Base-by-base conservation (phyloP, 1,140 invertebrate genomes). In the Drosophila oshimai region DNA sequence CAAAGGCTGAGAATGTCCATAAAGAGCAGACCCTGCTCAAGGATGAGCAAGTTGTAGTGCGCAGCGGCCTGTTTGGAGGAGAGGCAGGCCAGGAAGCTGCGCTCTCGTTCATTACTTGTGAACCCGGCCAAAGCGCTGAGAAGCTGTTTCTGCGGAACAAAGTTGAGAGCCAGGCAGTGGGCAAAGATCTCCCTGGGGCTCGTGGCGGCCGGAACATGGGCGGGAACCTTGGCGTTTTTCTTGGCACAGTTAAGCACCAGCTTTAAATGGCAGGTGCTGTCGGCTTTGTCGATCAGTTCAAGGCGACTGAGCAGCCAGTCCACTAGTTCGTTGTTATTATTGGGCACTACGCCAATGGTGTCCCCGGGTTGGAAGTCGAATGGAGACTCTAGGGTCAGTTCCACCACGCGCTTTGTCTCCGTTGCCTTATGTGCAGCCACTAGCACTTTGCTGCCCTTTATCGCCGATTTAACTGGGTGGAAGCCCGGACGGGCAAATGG, bases 1-100 rank as follows among this genome's bases (percentile, higher is more conserved):
- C 95, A 95, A 73, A 93, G 91, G 36, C 92, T 75, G 4, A 98
- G 91, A 45, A 97, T 81, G 86, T 96, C 94, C 5, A 95, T 58
- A 20, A 96, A 88, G 39, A 92, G 17, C 0, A 90, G 3, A 0
- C 87, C 79, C 6, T 47, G 55, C 7, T 88, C 71, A 4, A 90
- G 45, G 4, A 90, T 69, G 0, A 90, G 54, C 3, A 57, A 50
- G 28, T 87, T 87, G 29, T 90, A 90, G 29, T 51, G 53, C 4
- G n/a, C 17, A 0, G 45, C 15, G 0, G 72, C 89, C 44, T 90
- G 89, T 42, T 90, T 89, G 2, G 89, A 77, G 0, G 88, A 89
- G 0, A 90, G 53, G 33, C 69, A 62, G 2, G 46, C 60, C 7
- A 90, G 41, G 20, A 90, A 89, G 2, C 18, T 13, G 1, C 51